These are phyloP conservation scores for Marmota monax DNA, from an alignment of 2,113 vertebrate genomes.

Conservation along the genomic window DNA sequence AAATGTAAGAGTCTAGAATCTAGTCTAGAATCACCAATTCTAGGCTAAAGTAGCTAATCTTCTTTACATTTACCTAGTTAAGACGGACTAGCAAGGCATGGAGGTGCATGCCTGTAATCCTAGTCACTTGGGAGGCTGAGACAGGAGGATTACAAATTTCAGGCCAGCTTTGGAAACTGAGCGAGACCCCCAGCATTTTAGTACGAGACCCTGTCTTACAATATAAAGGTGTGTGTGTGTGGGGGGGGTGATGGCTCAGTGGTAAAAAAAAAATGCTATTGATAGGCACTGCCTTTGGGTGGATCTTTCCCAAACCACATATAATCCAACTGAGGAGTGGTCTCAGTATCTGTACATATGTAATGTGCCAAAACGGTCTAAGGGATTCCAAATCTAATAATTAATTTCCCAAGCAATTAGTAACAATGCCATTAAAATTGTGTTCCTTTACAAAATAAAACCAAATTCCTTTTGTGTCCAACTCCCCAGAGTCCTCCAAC, in stretches of 20 bases:
- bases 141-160: background rate
- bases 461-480: background rate
- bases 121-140: background rate
- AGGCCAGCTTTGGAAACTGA: background rate
- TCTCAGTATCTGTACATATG: background rate
- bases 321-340: background rate
- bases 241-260: no score
- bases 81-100: background rate
- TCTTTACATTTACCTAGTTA: background rate
- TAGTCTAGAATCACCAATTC: background rate
- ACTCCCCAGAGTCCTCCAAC: background rate
- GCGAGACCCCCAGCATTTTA: no score
- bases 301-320: background rate
- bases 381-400: background rate
- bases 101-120: no score
- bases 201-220: no score
- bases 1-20: background rate
- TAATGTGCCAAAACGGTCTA: background rate
- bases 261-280: background rate
- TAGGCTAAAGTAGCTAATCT: background rate
- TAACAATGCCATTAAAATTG: background rate
- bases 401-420: background rate
- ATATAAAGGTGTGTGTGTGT: no score
- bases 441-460: conserved; percentile 25
- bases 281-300: background rate